Evolutionary conservation across 2,888 invertebrate species (phyloP), one percentile per base, ranked within the genome.

Genomic region (Leucoptera coffeella): DNA sequence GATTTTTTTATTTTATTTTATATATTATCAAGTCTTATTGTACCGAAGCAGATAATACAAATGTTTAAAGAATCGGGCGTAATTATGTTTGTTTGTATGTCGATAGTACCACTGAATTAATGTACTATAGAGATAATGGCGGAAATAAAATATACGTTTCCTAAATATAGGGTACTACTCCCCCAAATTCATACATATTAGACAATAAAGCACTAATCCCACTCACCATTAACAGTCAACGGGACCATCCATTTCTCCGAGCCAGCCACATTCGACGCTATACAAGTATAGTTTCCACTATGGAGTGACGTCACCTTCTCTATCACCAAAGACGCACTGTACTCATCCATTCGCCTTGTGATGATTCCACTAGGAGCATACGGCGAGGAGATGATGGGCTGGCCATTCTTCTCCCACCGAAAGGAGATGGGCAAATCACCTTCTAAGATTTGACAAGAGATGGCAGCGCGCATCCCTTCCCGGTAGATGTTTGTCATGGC

Each of bases 401-500:
- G 84, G 24, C 83, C 87, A 52, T 93, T 87, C 56, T 91, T 83
- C 47, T 88, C 87, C 93, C 93, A 95, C 28, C 84, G 79, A 62
- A 94, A 89, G 38, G 83, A 84, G 40, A 94, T 84, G 25, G 94
- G 94, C 41, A 90, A 77, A 67, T 94, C 93, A 12, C 94, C 92
- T 62, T 91, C 89, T 50, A 90, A 77, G 50, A 91, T 87, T 64
- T 89, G 86, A 55, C 91, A 92, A 38, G 89, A 84, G 49, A 92
- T 89, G 32, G 89, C 89, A 15, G 89, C 89, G 39, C 91, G 74
- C 80, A 90, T 85, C 30, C 88, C 88, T 64, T 89, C 88, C 22
- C 83, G 72, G 33, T 86, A 65, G 50, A 88, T 74, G 51, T 85
- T 82, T 32, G 85, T 87, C 75, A 87, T 78, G 21, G 86, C 80